Conservation (phyloP, 2,113 vertebrate species). For the Sinosuthora webbiana region DNA sequence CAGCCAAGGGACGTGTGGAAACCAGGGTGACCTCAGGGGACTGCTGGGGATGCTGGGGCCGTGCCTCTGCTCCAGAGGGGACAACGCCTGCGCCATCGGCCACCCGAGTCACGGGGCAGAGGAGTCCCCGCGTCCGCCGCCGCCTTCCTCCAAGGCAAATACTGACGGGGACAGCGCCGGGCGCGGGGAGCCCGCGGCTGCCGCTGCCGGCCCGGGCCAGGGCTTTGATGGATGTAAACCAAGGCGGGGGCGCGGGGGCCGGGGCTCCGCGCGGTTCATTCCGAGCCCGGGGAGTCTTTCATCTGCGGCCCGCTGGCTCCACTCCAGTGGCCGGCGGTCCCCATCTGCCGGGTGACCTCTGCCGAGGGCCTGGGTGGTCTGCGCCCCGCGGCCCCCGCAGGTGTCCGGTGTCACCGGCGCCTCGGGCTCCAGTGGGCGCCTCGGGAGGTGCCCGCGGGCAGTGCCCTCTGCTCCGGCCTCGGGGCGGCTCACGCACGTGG, state of each 20-base stretch:
- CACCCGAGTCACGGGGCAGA: neutral
- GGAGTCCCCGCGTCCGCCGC: neutral
- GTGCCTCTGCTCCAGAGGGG: neutral
- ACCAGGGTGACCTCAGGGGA: neutral
- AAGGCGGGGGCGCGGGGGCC: neutral
- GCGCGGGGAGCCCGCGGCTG: neutral
- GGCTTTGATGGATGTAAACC: neutral
- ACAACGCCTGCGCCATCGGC: fast-evolving
- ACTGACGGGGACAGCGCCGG: neutral
- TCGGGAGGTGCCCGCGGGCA: fast-evolving
- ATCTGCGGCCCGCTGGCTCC: neutral
- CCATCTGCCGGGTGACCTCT: neutral
- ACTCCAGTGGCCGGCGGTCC: neutral
- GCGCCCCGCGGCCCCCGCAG: fast-evolving
- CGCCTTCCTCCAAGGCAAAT: neutral
- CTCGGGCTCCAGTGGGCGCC: fast-evolving
- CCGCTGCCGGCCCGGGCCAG: neutral
- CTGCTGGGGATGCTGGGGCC: fast-evolving
- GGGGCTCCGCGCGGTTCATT: neutral
- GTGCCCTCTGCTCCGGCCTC: neutral
- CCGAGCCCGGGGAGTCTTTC: neutral
- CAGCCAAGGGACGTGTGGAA: fast-evolving
- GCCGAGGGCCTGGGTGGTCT: neutral
- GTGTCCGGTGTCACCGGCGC: fast-evolving
- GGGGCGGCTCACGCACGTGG: fast-evolving